Evolutionary conservation across 2,113 vertebrate genomes (phyloP).

Genomic region (Sylvia atricapilla): DNA sequence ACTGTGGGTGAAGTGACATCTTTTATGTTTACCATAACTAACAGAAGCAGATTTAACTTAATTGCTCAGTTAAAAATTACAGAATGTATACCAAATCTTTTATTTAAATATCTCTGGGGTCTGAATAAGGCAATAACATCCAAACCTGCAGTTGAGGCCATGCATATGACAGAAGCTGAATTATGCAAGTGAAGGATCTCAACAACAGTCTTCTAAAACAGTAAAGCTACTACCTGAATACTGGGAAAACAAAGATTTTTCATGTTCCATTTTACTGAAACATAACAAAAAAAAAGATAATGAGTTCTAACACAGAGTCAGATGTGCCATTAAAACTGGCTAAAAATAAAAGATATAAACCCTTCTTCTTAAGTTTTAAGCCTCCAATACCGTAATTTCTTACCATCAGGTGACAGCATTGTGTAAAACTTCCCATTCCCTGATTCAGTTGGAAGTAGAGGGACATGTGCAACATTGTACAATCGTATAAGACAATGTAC

Average conservation of each 20-base stretch:
- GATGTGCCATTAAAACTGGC: neutral
- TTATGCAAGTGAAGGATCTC: neutral
- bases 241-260: neutral
- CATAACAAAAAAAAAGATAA: neutral
- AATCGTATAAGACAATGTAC: neutral
- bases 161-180: neutral
- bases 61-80: neutral
- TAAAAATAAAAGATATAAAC: neutral
- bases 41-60: neutral
- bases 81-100: accelerated
- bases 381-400: neutral
- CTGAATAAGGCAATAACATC: neutral
- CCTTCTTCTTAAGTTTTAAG: neutral
- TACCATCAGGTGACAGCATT: neutral
- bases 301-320: neutral
- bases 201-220: neutral
- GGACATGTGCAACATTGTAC: accelerated
- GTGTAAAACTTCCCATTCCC: neutral
- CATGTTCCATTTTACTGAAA: neutral
- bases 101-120: neutral
- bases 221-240: neutral
- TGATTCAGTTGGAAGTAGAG: neutral
- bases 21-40: neutral
- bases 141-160: neutral
- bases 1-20: neutral